Conservation (phyloP, 2,797 vertebrate species). For the Lates japonicus region DNA sequence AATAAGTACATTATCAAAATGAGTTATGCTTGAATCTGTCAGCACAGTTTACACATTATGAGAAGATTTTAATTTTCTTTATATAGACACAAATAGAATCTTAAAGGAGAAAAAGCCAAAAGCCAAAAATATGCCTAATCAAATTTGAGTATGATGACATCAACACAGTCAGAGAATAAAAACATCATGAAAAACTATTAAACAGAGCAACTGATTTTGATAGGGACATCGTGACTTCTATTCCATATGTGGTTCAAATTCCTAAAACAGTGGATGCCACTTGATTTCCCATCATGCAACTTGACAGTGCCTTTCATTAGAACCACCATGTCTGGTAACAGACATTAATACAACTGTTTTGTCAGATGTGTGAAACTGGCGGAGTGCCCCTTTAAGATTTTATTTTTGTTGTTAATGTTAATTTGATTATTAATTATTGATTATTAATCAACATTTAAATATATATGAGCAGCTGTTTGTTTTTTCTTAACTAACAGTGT, state of each 20-base stretch:
- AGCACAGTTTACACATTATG: neutral
- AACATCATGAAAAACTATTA: neutral
- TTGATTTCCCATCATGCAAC: conserved; percentile 9
- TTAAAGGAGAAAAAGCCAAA: too few relatives aligned
- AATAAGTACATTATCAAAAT: neutral
- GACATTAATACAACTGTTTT: too few relatives aligned
- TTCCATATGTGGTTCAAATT: neutral
- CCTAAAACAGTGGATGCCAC: neutral
- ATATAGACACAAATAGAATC: neutral
- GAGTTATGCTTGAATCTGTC: neutral
- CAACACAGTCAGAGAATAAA: neutral
- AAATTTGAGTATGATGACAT: too few relatives aligned
- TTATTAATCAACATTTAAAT: neutral
- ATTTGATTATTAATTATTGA: neutral
- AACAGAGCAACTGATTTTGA: neutral
- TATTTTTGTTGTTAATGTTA: too few relatives aligned
- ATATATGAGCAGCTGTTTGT: neutral
- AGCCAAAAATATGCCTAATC: neutral
- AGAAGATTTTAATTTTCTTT: neutral
- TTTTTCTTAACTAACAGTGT: too few relatives aligned
- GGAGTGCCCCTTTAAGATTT: too few relatives aligned
- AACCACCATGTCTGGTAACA: neutral
- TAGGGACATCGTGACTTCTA: neutral
- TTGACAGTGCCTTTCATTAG: neutral
- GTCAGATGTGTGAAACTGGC: too few relatives aligned